Conservation (phyloP, 2,888 invertebrate species). For the Andrena praecox region DNA sequence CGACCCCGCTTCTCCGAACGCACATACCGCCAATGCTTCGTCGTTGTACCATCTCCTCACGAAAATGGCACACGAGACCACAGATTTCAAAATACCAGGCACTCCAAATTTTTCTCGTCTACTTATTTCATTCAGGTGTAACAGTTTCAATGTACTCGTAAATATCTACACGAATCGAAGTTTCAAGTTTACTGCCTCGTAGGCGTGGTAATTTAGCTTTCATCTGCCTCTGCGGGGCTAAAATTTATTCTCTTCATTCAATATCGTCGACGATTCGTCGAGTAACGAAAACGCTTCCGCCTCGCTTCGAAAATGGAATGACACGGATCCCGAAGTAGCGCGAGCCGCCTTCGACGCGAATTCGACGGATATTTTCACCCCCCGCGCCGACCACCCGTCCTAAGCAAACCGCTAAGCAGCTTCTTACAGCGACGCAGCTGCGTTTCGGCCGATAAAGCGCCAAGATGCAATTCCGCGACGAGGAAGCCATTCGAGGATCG, state of each 20-base stretch:
- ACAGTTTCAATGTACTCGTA: neutral
- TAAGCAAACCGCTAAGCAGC: slow-evolving; percentile 20
- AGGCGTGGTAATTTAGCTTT: neutral
- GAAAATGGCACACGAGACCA: no score
- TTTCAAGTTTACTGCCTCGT: neutral
- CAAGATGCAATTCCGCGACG: slow-evolving; percentile 24
- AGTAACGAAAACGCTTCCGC: neutral
- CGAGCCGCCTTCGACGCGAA: neutral
- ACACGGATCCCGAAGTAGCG: neutral
- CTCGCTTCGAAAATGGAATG: neutral
- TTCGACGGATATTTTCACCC: neutral
- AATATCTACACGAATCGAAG: slow-evolving; percentile 4
- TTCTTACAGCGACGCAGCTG: slow-evolving; percentile 27
- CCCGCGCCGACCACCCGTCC: neutral
- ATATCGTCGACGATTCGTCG: neutral
- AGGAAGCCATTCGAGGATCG: neutral
- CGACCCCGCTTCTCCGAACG: neutral
- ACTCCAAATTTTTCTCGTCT: no score
- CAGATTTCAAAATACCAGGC: no score
- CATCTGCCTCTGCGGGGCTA: neutral
- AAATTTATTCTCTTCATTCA: neutral
- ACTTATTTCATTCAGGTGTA: no score
- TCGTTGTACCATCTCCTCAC: neutral
- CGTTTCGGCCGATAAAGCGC: slow-evolving; percentile 33
- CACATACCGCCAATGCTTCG: neutral